Evolutionary conservation across 2,888 invertebrate genomes (phyloP), one percentile per base, ranked within the genome.

Genomic region (Drosophila picticornis): DNA sequence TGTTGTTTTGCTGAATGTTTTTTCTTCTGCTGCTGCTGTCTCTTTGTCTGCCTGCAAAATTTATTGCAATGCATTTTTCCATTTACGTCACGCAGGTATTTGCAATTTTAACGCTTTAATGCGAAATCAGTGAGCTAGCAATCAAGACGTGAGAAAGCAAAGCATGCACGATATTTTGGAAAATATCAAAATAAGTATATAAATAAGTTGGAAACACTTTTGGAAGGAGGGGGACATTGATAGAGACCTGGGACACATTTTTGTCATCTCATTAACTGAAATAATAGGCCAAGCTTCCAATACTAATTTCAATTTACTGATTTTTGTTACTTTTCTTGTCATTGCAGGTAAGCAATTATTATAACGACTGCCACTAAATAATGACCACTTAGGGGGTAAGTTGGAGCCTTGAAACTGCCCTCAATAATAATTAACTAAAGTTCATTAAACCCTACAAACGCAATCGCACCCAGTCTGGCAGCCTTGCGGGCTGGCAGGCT

Each of bases 1-100:
- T 46, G 22, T 46, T 46, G 25, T 7, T 25, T 25, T 16, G 46
- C 9, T 25, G 9, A 46, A 46, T 46, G 9, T 46, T 46, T 59
- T 38, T 62, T 62, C 48, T 53, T 34, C 32, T 43, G 66, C 27
- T 51, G 56, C 43, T 67, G 80, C 51, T 75, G 76, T 58, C 75
- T 72, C 53, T 51, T 64, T 58, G 80, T 43, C 81, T 68, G 72
- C 52, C 67, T 59, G 77, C 57, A 61, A 58, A 81, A 88, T 86
- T 88, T 88, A 90, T 86, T 84, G 90, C 87, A 59, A 62, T 77
- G 89, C 79, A 72, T 72, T 88, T 86, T 72, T 57, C 89, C 87
- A 85, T 83, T 77, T 85, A 75, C 79, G 90, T 81, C 78, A 68
- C 71, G 72, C 79, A 84, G 77, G 64, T 73, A 86, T 79, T 80